phyloP scores from a whole-genome alignment of 1,140 invertebrate genomes.

The Megathymus violae region DNA sequence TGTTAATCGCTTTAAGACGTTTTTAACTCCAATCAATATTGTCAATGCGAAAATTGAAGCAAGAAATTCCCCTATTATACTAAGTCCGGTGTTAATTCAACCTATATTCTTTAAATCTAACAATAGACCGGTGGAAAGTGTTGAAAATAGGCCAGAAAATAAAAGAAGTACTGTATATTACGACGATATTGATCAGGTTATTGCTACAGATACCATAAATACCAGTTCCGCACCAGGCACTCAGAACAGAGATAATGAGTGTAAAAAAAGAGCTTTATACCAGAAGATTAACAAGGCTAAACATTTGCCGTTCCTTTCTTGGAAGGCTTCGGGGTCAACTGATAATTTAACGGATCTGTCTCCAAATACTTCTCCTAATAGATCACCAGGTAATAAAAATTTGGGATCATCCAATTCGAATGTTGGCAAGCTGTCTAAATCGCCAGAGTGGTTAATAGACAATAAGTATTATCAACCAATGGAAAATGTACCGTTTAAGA shows the following conservation, averaged over 20 bases:
- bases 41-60: constrained; percentile 54
- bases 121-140: constrained; percentile 22
- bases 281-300: constrained; percentile 67
- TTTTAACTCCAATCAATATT: constrained; percentile 64
- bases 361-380: constrained; percentile 41
- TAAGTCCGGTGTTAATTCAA: constrained; percentile 74
- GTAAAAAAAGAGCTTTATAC: constrained; percentile 60
- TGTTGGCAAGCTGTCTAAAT: constrained; percentile 62
- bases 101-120: constrained; percentile 63
- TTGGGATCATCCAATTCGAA: constrained; percentile 39
- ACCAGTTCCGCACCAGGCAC: constrained; percentile 7
- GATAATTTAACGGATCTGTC: constrained; percentile 50
- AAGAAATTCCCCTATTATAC: constrained; percentile 60
- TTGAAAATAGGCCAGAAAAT: constrained; percentile 35
- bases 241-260: constrained; percentile 37
- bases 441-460: constrained; percentile 65
- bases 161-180: constrained; percentile 68
- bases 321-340: constrained; percentile 50
- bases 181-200: constrained; percentile 73
- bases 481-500: constrained; percentile 64
- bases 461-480: constrained; percentile 76
- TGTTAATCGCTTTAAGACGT: constrained; percentile 50
- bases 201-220: constrained; percentile 40
- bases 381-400: constrained; percentile 20
- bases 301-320: constrained; percentile 55